Evolutionary conservation across 2,888 invertebrate species (phyloP), one percentile per base, ranked within the genome.

Genomic region (Ischnus inquisitorius): DNA sequence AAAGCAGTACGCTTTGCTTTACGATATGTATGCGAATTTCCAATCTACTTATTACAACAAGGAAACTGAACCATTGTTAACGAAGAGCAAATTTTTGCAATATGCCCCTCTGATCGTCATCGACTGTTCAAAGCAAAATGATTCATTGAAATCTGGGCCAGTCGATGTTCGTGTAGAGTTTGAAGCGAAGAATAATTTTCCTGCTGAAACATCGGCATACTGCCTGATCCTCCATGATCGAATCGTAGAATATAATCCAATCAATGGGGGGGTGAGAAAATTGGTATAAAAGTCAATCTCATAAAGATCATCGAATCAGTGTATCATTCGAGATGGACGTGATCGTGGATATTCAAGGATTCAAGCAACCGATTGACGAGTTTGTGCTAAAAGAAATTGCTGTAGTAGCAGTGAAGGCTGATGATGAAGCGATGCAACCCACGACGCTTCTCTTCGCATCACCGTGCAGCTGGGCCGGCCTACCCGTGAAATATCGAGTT

Each of bases 11-110:
- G 86, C 89, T 34, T 19, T 88, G 16, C 68, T 90, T 0, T 91
- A 90, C 83, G 87, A 90, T 4, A 89, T 90, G 88, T 90, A 88
- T 82, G 57, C 79, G 8, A 85, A 88, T 16, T 90, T 91, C 82
- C 89, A 89, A 85, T 16, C 34, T 1, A 60, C 62, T 16, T 48
- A 68, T 51, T 69, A 62, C 16, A 28, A 34, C 2, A 65, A 41
- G 2, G 43, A 76, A 6, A 5, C 68, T 16, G 46, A 74, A 60
- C 74, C 75, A 14, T 68, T 39, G n/a, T 34, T 80, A 3, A 64
- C 41, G 14, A 72, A 80, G 16, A 41, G 22, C 4, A n/a, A 64
- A 14, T 54, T 81, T 16, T 14, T 81, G 3, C 28, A 65, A 22
- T 64, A 48, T 43, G 76, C 46, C 3, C 67, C 39, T 16, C 14